Evolutionary conservation across 2,888 invertebrate genomes (phyloP).

Genomic region (Ferdinandea cuprea): DNA sequence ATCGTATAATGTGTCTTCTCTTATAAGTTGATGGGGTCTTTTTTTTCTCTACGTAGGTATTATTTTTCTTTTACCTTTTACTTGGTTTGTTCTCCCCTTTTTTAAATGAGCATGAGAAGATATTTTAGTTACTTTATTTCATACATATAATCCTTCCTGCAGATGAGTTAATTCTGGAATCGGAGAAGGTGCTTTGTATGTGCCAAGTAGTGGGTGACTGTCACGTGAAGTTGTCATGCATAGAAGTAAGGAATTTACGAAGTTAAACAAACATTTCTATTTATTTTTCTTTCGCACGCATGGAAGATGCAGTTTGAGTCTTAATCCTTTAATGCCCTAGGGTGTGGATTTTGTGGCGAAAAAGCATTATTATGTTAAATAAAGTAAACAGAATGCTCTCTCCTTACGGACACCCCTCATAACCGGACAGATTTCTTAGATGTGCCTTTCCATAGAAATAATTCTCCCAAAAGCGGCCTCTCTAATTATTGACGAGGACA

Average conservation of each 20-base stretch:
- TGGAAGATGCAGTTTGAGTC: too few species aligned
- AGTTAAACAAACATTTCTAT: too few species aligned
- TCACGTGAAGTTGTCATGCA: slow-evolving; percentile 10
- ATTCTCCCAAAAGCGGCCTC: too few species aligned
- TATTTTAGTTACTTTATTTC: not conserved
- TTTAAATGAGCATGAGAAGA: not conserved
- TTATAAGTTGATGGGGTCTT: slow-evolving; percentile 7
- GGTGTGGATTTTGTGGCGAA: too few species aligned
- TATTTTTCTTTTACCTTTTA: slow-evolving; percentile 9
- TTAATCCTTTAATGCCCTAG: too few species aligned
- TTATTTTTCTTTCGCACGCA: too few species aligned
- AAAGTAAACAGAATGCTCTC: too few species aligned
- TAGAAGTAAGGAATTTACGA: slow-evolving; percentile 6
- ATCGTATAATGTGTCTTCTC: slow-evolving; percentile 39
- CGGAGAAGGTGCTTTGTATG: slow-evolving; percentile 5
- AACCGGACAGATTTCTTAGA: too few species aligned
- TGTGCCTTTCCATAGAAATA: too few species aligned
- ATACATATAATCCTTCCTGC: not conserved
- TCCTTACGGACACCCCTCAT: too few species aligned
- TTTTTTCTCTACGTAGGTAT: slow-evolving; percentile 1
- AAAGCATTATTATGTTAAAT: too few species aligned
- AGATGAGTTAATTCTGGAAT: slow-evolving; percentile 38
- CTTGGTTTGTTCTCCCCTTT: slow-evolving; percentile 5
- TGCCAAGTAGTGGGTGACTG: slow-evolving; percentile 46
- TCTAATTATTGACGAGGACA: too few species aligned